A percentile compares a stretch with the other conserved stretches of the same genome.
These are phyloP conservation scores for Lota lota DNA, from an alignment of 2,113 vertebrate species.

Conservation along the genomic window DNA sequence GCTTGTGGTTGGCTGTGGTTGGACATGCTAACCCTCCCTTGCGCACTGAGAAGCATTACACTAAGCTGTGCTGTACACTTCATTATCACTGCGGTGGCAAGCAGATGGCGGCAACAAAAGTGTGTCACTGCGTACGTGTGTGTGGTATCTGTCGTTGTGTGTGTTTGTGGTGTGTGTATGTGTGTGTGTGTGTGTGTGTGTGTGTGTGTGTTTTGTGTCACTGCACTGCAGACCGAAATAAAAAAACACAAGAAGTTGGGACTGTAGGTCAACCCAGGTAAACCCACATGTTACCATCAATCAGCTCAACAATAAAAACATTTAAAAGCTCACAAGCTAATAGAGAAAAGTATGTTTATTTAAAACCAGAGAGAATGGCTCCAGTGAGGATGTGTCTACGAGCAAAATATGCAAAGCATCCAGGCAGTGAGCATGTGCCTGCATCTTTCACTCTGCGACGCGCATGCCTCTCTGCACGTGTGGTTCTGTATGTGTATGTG, in stretches of 20 bases:
- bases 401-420: no score
- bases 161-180: slow-evolving; percentile 12
- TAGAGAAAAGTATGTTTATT: no score
- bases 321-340: no score
- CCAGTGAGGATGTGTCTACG: no score
- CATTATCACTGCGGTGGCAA: slow-evolving; percentile 12
- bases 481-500: background rate
- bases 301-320: background rate
- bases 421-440: no score
- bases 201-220: slow-evolving; percentile 12
- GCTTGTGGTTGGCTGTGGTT: slow-evolving; percentile 24
- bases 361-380: no score
- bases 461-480: background rate
- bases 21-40: background rate
- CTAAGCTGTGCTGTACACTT: slow-evolving; percentile 39
- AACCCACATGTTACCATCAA: background rate
- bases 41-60: slow-evolving; percentile 29
- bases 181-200: background rate
- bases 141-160: background rate
- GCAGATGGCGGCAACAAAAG: slow-evolving; percentile 14
- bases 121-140: background rate
- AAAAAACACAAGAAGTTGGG: slow-evolving; percentile 3
- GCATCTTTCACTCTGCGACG: background rate
- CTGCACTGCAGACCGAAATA: background rate
- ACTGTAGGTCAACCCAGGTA: background rate